phyloP scores from a whole-genome alignment of 2,113 vertebrate genomes.

The Heliornis fulica region DNA sequence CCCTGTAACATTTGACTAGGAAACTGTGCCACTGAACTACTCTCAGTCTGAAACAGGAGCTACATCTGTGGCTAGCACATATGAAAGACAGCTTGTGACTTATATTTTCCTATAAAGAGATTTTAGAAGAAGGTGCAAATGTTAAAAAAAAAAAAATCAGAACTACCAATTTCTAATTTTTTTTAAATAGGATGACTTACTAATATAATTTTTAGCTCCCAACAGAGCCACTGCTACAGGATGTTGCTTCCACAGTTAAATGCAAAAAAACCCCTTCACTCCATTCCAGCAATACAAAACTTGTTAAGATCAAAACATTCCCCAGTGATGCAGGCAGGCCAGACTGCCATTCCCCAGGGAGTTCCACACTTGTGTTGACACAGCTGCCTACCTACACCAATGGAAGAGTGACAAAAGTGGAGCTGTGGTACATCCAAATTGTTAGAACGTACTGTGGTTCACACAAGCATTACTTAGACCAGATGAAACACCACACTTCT shows the following conservation, averaged over 20 bases:
- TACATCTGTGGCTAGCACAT: background rate
- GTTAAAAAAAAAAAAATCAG: background rate
- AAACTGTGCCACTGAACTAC: background rate
- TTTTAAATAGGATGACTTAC: background rate
- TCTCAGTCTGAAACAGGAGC: background rate
- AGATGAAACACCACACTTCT: background rate
- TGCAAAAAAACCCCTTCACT: background rate
- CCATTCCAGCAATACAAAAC: background rate
- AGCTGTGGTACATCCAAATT: background rate
- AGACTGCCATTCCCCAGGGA: background rate
- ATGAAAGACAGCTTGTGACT: background rate
- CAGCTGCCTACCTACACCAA: background rate
- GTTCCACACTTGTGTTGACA: accelerated
- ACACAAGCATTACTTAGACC: background rate
- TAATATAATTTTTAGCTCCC: background rate
- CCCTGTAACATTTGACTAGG: background rate
- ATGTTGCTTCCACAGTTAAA: background rate
- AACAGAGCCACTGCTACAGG: background rate
- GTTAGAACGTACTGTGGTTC: background rate
- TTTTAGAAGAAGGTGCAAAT: background rate
- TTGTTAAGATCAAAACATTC: background rate
- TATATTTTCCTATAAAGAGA: background rate
- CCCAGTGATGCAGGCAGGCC: accelerated
- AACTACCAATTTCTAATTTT: background rate
- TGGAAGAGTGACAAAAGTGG: background rate